phyloP scores from a whole-genome alignment of 2,888 invertebrate genomes.

The Osmoderma eremita region DNA sequence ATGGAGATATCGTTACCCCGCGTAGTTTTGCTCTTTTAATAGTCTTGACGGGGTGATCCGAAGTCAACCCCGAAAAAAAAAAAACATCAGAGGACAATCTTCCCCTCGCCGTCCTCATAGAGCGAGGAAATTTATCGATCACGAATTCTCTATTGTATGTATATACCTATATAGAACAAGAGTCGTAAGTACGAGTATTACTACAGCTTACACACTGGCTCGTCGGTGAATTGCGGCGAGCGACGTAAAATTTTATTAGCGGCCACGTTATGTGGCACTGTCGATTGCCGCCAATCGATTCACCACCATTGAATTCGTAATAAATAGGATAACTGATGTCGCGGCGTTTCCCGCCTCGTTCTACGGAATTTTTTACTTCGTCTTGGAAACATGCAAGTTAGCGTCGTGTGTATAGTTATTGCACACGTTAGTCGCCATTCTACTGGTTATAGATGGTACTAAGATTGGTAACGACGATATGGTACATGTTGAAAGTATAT shows the following conservation, averaged over 20 bases:
- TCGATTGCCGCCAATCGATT: constrained; percentile 53
- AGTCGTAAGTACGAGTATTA: constrained; percentile 56
- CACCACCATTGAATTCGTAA: constrained; percentile 59
- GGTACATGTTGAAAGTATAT: too few species aligned
- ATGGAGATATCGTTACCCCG: constrained; percentile 47
- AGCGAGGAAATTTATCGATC: constrained; percentile 48
- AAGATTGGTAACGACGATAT: too few species aligned
- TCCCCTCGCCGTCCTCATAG: constrained; percentile 22
- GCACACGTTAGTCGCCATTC: too few species aligned
- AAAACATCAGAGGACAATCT: constrained; percentile 43
- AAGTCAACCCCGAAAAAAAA: constrained; percentile 45
- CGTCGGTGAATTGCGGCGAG: constrained; percentile 46
- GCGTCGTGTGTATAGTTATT: too few species aligned
- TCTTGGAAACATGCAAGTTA: too few species aligned
- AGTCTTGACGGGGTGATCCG: constrained; percentile 51
- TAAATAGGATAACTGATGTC: constrained; percentile 58
- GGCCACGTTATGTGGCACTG: constrained; percentile 58
- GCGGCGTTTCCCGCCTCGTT: neutral
- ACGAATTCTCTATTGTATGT: constrained; percentile 29
- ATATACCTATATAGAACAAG: constrained; percentile 48
- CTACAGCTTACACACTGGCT: constrained; percentile 17
- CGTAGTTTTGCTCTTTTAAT: constrained; percentile 46
- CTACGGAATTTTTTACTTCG: too few species aligned
- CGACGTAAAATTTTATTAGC: constrained; percentile 61
- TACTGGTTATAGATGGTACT: too few species aligned